Conservation (phyloP, 2,113 vertebrate species). For the Athene cunicularia region DNA sequence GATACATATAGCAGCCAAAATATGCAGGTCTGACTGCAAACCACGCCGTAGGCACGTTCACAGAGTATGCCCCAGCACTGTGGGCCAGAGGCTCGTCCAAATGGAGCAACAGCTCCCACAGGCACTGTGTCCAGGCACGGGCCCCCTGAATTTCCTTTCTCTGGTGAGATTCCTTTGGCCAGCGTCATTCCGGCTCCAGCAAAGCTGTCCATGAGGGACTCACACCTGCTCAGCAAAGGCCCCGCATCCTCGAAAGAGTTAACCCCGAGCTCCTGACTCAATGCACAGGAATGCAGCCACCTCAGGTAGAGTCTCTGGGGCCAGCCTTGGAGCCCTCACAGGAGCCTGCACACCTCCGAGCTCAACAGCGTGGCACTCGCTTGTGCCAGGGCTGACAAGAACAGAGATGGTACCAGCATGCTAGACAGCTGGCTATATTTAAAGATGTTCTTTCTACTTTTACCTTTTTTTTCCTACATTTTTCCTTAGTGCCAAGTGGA, state of each 20-base stretch:
- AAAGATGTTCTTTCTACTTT: neutral
- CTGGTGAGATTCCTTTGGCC: neutral
- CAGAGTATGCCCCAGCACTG: neutral
- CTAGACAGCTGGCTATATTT: neutral
- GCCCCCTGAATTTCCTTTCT: neutral
- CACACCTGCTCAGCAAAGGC: neutral
- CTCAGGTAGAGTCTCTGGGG: neutral
- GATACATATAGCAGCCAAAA: neutral
- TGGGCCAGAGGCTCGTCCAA: neutral
- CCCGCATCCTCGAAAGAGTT: neutral
- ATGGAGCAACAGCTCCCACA: neutral
- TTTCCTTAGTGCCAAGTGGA: neutral
- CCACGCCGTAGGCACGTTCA: neutral
- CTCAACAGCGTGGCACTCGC: neutral
- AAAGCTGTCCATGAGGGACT: neutral
- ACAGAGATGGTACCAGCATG: neutral
- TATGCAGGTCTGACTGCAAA: neutral
- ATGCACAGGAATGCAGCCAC: neutral
- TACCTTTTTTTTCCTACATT: neutral
- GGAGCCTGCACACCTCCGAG: neutral
- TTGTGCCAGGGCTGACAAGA: neutral
- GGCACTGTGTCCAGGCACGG: neutral
- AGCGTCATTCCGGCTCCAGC: neutral
- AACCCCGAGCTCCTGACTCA: neutral
- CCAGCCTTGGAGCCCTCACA: neutral